A percentile compares a stretch with the other conserved stretches of the same genome.
Evolutionary conservation across 2,888 invertebrate genomes (phyloP).

Genomic region (Yponomeuta plumbellus): DNA sequence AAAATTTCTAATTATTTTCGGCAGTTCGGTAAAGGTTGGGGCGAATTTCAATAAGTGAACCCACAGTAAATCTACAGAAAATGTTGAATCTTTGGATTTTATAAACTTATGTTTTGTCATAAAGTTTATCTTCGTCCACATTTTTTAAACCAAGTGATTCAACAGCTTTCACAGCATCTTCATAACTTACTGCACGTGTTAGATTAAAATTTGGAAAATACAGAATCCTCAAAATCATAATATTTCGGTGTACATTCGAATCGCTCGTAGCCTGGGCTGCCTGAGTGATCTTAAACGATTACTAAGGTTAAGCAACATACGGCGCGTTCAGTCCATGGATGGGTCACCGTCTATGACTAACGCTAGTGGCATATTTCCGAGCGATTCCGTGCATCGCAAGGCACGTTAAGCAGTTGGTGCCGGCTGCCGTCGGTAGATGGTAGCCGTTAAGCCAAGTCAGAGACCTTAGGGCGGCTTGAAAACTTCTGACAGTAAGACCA

Average conservation of each 20-base stretch:
- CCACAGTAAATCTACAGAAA: constrained; percentile 15
- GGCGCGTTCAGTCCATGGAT: no score
- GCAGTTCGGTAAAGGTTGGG: constrained; percentile 12
- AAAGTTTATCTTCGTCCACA: constrained; percentile 15
- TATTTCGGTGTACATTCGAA: constrained; percentile 21
- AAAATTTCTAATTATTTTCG: constrained; percentile 12
- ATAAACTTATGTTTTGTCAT: constrained; percentile 15
- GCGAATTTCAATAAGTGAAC: constrained; percentile 15
- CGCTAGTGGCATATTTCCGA: no score
- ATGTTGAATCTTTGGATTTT: constrained; percentile 8
- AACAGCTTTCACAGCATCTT: constrained; percentile 20
- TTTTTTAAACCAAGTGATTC: constrained; percentile 19
- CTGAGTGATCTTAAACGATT: no score
- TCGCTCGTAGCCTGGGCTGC: no score
- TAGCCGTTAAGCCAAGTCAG: no score
- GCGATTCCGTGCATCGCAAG: no score
- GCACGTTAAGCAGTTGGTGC: no score
- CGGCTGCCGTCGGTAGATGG: no score
- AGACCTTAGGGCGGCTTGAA: no score
- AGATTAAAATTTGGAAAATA: constrained; percentile 21
- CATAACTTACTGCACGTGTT: constrained; percentile 19
- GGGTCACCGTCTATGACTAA: no score
- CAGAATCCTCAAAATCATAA: constrained; percentile 21
- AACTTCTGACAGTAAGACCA: no score
- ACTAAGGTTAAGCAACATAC: no score